Conservation (phyloP, 2,888 invertebrate genomes). For the Pimpla rufipes region DNA sequence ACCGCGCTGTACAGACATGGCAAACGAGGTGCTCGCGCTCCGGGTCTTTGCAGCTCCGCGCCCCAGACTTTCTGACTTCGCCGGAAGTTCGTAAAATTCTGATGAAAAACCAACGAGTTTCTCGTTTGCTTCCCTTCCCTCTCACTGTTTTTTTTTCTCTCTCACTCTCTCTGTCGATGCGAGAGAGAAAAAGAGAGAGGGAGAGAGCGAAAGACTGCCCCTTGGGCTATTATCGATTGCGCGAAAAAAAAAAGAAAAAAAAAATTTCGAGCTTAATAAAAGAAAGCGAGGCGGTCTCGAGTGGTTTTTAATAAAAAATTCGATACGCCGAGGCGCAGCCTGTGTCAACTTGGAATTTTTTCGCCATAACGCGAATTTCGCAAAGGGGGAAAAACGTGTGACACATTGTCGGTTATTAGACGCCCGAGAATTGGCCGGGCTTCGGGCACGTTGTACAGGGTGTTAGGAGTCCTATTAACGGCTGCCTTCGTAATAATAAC, state of each 20-base stretch:
- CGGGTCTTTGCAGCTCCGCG: neutral
- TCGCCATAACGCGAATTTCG: neutral
- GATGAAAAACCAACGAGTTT: constrained; percentile 36
- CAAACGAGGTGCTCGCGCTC: neutral
- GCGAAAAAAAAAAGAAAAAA: neutral
- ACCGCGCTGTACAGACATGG: neutral
- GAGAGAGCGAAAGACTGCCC: too few relatives aligned
- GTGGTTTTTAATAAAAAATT: constrained; percentile 67
- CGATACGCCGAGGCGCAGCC: constrained; percentile 65
- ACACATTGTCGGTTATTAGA: constrained; percentile 31
- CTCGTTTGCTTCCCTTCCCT: neutral
- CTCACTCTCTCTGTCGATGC: too few relatives aligned
- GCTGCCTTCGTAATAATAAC: constrained; percentile 3
- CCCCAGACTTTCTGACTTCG: neutral
- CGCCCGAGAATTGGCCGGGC: neutral
- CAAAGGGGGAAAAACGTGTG: neutral
- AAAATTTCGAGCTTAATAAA: constrained; percentile 6
- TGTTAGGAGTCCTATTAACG: constrained; percentile 16
- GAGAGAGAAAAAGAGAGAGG: too few relatives aligned
- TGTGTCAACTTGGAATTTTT: constrained; percentile 63
- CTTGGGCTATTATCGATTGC: constrained; percentile 25
- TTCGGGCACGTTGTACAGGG: constrained; percentile 8
- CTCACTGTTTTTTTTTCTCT: neutral
- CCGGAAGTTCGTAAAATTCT: constrained; percentile 48
- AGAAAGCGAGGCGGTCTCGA: neutral